A percentile compares a stretch with the other conserved stretches of the same genome.
Conservation (phyloP, 37 sponge, comb jelly and placozoan species). For the Ephydatia muelleri region DNA sequence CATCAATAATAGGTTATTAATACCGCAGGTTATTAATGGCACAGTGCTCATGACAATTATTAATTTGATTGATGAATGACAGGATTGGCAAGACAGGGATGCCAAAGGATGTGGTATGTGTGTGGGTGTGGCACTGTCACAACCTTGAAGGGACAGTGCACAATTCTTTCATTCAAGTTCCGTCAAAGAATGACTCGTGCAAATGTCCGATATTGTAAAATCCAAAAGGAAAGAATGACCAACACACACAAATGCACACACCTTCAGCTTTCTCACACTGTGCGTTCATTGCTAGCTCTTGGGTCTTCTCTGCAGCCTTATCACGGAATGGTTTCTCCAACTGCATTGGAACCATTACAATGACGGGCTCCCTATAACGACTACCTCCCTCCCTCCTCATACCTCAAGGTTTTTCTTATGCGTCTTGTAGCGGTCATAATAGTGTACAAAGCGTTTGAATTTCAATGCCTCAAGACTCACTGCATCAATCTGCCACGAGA, state of each 20-base stretch:
- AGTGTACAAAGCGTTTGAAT: slow-evolving; percentile 46
- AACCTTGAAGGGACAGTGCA: too few species aligned
- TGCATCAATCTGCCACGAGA: background rate
- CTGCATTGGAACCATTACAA: slow-evolving; percentile 22
- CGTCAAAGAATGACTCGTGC: too few species aligned
- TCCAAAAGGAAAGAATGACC: background rate
- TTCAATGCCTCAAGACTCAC: slow-evolving; percentile 25
- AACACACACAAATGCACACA: background rate
- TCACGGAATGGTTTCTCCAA: slow-evolving; percentile 63
- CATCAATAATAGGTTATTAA: background rate
- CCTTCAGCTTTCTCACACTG: slow-evolving; percentile 3
- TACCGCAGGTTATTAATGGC: background rate
- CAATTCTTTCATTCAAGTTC: too few species aligned
- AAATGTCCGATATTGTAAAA: background rate
- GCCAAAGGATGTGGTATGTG: too few species aligned
- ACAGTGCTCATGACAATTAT: too few species aligned
- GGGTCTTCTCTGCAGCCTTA: slow-evolving; percentile 62
- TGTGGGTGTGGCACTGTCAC: too few species aligned
- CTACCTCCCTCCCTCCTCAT: background rate
- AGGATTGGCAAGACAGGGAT: too few species aligned
- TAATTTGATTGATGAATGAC: too few species aligned
- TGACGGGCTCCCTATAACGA: too few species aligned
- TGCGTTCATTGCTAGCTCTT: slow-evolving; percentile 38
- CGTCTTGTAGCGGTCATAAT: slow-evolving; percentile 53
- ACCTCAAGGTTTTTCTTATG: slow-evolving; percentile 56